Base-by-base conservation (phyloP, 2,113 vertebrate genomes). In the Lophochroa leadbeateri region DNA sequence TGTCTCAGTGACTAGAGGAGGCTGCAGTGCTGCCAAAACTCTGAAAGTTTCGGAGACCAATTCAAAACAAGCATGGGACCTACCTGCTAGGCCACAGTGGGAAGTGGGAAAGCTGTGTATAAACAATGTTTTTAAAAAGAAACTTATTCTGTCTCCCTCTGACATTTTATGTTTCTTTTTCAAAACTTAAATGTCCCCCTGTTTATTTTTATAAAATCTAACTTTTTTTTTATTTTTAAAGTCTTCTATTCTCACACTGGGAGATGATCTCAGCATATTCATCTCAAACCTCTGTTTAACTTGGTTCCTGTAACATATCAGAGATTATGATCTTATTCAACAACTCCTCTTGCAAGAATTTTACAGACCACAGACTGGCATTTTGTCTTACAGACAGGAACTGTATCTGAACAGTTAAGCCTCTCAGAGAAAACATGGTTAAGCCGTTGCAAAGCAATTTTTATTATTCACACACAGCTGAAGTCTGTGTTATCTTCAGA, bases 151-250 rank as follows among this genome's bases (percentile, higher is more conserved):
- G 8, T 77, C 53, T 92, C 27, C 7, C 15, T 91, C 44, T 57
- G 67, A 65, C 2, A 41, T 49, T 83, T 83, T 41, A n/a, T 71
- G 14, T 61, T 94, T 92, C n/a, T 47, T 21, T 92, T 83, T 81
- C 37, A 58, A 44, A 91, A 86, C 7, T 23, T 57, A 53, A 82
- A 77, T 74, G 13, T 7, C 6, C 5, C 52, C 86, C 7, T 65
- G 12, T 21, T 69, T 92, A 29, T 70, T 90, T 80, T 52, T n/a
- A 53, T 50, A 85, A 82, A 92, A 70, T 25, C n/a, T 75, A 39
- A 14, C 7, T 58, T 57, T 65, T 60, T 41, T 55, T 70, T 46
- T 21, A n/a, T 63, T 88, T 77, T 58, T 1, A 58, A 74, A 75
- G 29, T 67, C 31, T 39, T 72, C 44, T 86, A 1, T 89, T 88